A percentile compares a stretch with the other conserved stretches of the same genome.
These are phyloP conservation scores for Diglossa cyanea DNA, from an alignment of 2,797 vertebrate genomes.

Conservation along the genomic window DNA sequence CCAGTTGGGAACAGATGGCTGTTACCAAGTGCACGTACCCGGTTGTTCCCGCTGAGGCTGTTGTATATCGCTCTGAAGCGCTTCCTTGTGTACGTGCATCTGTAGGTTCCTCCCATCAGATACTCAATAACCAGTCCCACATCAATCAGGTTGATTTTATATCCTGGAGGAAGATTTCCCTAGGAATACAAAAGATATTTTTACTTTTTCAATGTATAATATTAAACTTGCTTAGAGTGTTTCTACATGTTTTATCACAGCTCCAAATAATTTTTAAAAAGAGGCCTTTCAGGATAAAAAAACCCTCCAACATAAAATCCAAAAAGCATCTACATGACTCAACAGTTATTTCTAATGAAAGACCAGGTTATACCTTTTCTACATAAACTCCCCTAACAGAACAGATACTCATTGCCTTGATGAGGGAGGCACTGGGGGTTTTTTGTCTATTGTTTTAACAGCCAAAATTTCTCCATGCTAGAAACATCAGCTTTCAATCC, in stretches of 20 bases:
- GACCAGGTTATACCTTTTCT: background rate
- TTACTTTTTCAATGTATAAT: background rate
- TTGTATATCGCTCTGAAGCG: conserved; percentile 98
- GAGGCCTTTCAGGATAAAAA: background rate
- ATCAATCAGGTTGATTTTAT: conserved; percentile 97
- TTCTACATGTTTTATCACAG: background rate
- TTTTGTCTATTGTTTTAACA: background rate
- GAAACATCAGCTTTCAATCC: background rate
- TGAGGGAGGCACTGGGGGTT: fast-evolving
- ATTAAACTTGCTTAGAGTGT: background rate
- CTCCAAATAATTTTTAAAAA: background rate
- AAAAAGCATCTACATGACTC: background rate
- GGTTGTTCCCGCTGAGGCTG: conserved; percentile 91
- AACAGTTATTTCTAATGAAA: background rate
- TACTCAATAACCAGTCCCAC: conserved; percentile 95
- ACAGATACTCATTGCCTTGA: background rate
- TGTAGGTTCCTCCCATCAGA: conserved; percentile 97
- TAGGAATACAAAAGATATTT: conserved; percentile 59
- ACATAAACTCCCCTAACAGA: background rate
- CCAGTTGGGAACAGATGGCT: fast-evolving
- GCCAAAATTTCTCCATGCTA: background rate
- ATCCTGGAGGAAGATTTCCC: conserved; percentile 96
- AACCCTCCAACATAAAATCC: background rate
- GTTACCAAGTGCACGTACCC: conserved; percentile 76
- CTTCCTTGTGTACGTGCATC: conserved; percentile 96